Evolutionary conservation across 2,797 vertebrate genomes (phyloP).

Genomic region (Presbytis comata): DNA sequence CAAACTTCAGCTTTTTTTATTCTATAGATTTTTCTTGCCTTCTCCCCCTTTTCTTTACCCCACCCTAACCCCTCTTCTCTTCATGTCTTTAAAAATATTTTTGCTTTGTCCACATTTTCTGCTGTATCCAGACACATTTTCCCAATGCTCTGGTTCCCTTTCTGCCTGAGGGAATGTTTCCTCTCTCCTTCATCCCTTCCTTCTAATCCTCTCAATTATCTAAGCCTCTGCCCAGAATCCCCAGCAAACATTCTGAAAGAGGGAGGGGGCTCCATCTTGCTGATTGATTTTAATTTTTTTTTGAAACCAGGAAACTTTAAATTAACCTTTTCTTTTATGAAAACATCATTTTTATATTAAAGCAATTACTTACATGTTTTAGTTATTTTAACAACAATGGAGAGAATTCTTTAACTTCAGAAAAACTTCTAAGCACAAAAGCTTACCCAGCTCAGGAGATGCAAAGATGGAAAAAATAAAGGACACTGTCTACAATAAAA

Average conservation of each 20-base stretch:
- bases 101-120: slow-evolving; percentile 38
- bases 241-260: slow-evolving; percentile 49
- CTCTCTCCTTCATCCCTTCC: slow-evolving; percentile 48
- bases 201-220: slow-evolving; percentile 49
- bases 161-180: slow-evolving; percentile 47
- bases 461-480: slow-evolving; percentile 17
- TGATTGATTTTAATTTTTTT: slow-evolving; percentile 12
- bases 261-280: background rate
- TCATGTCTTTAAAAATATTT: slow-evolving; percentile 35
- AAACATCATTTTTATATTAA: slow-evolving; percentile 59
- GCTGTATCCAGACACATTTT: slow-evolving; percentile 47
- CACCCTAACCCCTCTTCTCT: background rate
- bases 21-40: slow-evolving; percentile 56
- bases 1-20: slow-evolving; percentile 62
- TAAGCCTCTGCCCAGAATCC: background rate
- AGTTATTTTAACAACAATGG: slow-evolving; percentile 28
- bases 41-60: background rate
- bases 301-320: no score
- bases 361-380: background rate
- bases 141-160: background rate
- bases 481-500: background rate
- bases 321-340: slow-evolving; percentile 14
- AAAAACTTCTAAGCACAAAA: slow-evolving; percentile 29
- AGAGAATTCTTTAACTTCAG: background rate
- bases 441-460: slow-evolving; percentile 11